Evolutionary conservation across 2,113 vertebrate species (phyloP).

Genomic region (Thamnaconus septentrionalis): DNA sequence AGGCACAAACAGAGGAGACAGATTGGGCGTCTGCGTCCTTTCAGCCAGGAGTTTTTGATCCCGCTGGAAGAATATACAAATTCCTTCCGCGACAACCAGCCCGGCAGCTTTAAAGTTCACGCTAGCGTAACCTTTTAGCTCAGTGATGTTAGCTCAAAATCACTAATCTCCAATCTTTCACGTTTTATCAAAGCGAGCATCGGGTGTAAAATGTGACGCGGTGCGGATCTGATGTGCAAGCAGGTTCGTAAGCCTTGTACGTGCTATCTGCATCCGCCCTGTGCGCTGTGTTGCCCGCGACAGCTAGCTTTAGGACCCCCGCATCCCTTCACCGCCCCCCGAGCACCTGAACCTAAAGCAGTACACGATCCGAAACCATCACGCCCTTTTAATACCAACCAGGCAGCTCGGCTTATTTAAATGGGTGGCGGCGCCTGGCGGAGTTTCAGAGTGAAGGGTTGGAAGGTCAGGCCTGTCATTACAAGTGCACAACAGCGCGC

Average conservation of each 20-base stretch:
- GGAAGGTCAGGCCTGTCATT: conserved; percentile 65
- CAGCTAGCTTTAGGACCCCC: conserved; percentile 57
- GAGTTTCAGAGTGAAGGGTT: conserved; percentile 63
- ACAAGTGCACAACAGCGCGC: conserved; percentile 41
- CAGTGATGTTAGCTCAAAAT: conserved; percentile 20
- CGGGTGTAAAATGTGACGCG: conserved; percentile 54
- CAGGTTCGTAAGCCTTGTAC: conserved; percentile 64
- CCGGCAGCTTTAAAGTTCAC: conserved; percentile 12
- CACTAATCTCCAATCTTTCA: conserved; percentile 56
- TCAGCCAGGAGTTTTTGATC: background rate
- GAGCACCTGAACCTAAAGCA: conserved; percentile 36
- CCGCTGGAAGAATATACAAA: conserved; percentile 8
- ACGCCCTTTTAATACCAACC: conserved; percentile 59
- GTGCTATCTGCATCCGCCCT: conserved; percentile 61
- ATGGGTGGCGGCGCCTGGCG: conserved; percentile 44
- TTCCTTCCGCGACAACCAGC: background rate
- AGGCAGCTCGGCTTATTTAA: conserved; percentile 57
- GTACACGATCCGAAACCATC: conserved; percentile 59
- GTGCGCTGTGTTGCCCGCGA: conserved; percentile 46
- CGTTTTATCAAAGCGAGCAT: conserved; percentile 48
- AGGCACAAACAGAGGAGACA: conserved; percentile 30
- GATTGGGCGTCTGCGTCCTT: conserved; percentile 30
- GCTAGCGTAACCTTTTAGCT: conserved; percentile 13
- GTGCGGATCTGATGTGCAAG: conserved; percentile 51
- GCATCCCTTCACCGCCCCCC: conserved; percentile 1